Evolutionary conservation across 2,797 vertebrate species (phyloP).

Genomic region (Melopsittacus undulatus): DNA sequence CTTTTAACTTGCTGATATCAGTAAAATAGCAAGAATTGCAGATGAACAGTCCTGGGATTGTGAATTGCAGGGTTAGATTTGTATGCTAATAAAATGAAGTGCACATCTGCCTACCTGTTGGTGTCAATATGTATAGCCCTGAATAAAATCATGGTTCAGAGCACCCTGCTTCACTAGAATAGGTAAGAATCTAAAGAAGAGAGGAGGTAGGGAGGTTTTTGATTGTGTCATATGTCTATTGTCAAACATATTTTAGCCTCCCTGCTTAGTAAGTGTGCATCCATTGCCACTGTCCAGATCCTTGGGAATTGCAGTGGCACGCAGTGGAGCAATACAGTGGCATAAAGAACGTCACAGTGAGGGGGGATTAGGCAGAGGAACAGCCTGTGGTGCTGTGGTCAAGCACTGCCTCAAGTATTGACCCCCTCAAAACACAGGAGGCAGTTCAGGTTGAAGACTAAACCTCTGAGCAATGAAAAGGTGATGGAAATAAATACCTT

Average conservation of each 20-base stretch:
- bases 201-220: background rate
- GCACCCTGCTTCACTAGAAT: background rate
- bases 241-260: background rate
- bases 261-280: background rate
- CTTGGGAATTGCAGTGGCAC: background rate
- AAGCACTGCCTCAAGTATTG: background rate
- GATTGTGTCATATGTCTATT: background rate
- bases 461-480: background rate
- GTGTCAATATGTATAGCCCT: background rate
- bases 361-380: background rate
- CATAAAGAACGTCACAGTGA: background rate
- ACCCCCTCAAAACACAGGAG: background rate
- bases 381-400: background rate
- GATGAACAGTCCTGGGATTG: fast-evolving
- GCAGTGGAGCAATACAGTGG: background rate
- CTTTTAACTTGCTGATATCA: background rate
- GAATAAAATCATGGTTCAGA: background rate
- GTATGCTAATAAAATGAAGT: background rate
- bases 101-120: background rate
- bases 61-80: background rate
- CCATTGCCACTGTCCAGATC: background rate
- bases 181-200: background rate
- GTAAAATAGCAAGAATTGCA: background rate
- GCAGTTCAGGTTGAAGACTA: background rate
- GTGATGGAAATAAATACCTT: background rate